A percentile compares a stretch with the other conserved stretches of the same genome.
These are phyloP conservation scores for Phataginus tricuspis DNA, from an alignment of 2,797 vertebrate species.

Conservation along the genomic window DNA sequence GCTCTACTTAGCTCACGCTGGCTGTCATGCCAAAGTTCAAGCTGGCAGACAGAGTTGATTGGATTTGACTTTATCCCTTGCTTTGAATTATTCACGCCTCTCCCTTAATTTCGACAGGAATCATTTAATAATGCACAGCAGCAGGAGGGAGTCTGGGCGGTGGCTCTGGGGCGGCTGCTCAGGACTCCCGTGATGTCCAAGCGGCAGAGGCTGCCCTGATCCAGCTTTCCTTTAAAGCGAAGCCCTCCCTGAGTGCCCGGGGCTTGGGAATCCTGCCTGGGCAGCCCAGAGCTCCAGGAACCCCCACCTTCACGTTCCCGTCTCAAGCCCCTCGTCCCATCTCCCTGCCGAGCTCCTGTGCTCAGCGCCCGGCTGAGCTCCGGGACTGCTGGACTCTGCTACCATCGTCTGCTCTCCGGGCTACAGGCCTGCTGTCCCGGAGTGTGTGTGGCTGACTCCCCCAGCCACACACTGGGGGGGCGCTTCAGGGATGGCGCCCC, in stretches of 20 bases:
- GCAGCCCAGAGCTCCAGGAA: not conserved
- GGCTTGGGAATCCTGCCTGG: not conserved
- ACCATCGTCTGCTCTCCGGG: not conserved
- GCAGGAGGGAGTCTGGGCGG: slow-evolving; percentile 76
- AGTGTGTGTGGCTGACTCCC: not conserved
- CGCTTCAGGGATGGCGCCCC: no score
- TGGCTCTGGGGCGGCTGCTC: slow-evolving; percentile 67
- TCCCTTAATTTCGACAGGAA: slow-evolving; percentile 83
- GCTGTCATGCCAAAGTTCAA: slow-evolving; percentile 84
- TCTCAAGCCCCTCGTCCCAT: not conserved
- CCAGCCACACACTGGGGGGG: not conserved
- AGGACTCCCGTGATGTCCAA: slow-evolving; percentile 72
- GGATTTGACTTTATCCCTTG: slow-evolving; percentile 83
- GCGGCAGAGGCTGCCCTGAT: slow-evolving; percentile 73
- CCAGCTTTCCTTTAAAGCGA: slow-evolving; percentile 77
- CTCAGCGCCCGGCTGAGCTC: rapidly evolving
- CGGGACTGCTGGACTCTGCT: not conserved
- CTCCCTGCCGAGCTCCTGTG: not conserved
- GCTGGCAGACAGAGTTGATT: slow-evolving; percentile 81
- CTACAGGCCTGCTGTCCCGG: not conserved
- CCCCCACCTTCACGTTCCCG: rapidly evolving
- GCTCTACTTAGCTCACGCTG: slow-evolving; percentile 71
- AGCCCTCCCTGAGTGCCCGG: rapidly evolving
- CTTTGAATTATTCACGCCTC: slow-evolving; percentile 88
- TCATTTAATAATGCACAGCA: slow-evolving; percentile 84